Percentiles rank a stretch among this genome's conserved stretches.
phyloP scores from a whole-genome alignment of 2,797 vertebrate genomes.

The Heliangelus exortis region DNA sequence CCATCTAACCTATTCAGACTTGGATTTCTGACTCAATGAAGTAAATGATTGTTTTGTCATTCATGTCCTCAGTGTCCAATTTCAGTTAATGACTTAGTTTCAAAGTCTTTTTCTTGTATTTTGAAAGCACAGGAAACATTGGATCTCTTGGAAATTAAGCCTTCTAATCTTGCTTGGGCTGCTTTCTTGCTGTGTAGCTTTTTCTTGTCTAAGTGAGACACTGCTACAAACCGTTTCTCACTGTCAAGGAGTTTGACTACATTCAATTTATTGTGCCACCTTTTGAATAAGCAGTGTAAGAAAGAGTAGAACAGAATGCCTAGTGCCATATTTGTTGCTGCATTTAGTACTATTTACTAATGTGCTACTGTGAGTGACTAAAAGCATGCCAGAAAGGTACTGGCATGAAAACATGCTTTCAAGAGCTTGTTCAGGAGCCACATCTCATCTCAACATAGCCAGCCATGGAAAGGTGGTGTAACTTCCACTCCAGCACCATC shows the following conservation, averaged over 20 bases:
- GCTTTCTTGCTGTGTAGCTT: not conserved
- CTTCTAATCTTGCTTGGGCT: not conserved
- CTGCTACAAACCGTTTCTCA: not conserved
- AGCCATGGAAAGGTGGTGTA: not conserved
- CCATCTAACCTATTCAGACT: not conserved
- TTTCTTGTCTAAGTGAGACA: not conserved
- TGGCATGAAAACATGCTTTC: not conserved
- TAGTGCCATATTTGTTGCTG: not conserved
- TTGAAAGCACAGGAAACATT: not conserved
- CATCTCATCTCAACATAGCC: not conserved
- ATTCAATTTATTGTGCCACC: not conserved
- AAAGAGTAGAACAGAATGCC: not conserved
- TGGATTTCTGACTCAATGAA: not conserved
- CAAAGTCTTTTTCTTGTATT: not conserved
- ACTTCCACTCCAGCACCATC: not conserved
- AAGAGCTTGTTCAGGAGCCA: not conserved
- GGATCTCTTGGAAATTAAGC: not conserved
- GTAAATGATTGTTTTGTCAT: not conserved
- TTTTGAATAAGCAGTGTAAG: not conserved
- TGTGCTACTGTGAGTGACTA: not conserved
- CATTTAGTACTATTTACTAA: not conserved
- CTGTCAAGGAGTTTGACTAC: not conserved
- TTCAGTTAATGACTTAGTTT: conserved; percentile 22
- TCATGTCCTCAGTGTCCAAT: not conserved
- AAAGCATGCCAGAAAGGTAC: not conserved